These are phyloP conservation scores for Calameuta filiformis DNA, from an alignment of 2,888 invertebrate genomes.

Conservation along the genomic window DNA sequence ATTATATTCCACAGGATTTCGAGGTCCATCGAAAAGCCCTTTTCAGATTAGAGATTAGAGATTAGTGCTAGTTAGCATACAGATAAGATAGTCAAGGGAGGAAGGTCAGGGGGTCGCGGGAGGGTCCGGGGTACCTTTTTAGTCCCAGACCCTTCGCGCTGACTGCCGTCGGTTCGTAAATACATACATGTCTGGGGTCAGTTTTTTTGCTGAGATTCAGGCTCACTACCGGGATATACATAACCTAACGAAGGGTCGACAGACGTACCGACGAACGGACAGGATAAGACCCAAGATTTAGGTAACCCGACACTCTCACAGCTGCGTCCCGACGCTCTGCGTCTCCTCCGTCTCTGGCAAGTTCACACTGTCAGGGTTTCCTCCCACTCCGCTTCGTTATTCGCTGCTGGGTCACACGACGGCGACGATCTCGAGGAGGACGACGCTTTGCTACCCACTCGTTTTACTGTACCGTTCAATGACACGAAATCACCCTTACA, in stretches of 20 bases:
- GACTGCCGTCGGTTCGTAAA: not conserved
- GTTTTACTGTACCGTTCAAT: not conserved
- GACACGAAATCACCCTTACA: too few species aligned
- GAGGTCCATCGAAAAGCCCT: too few species aligned
- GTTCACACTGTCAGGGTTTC: too few species aligned
- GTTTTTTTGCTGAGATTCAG: too few species aligned
- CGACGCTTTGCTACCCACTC: constrained; percentile 19
- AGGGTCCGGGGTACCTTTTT: constrained; percentile 11
- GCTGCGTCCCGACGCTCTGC: constrained; percentile 36
- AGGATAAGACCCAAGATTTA: constrained; percentile 44
- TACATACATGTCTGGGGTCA: too few species aligned
- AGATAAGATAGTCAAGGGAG: constrained; percentile 40
- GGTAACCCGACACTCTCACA: constrained; percentile 48
- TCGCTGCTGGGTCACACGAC: not conserved
- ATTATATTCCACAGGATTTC: too few species aligned
- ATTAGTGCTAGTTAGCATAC: constrained; percentile 42
- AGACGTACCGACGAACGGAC: constrained; percentile 20
- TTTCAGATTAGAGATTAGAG: constrained; percentile 11
- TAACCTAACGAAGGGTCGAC: constrained; percentile 9
- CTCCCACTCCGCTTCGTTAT: not conserved
- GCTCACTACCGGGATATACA: not conserved
- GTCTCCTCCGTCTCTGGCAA: not conserved
- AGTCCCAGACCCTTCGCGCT: not conserved
- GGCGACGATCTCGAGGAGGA: not conserved
- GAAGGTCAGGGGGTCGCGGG: constrained; percentile 7